Evolutionary conservation across 2,888 invertebrate species (phyloP).

Genomic region (Drosophila dives): DNA sequence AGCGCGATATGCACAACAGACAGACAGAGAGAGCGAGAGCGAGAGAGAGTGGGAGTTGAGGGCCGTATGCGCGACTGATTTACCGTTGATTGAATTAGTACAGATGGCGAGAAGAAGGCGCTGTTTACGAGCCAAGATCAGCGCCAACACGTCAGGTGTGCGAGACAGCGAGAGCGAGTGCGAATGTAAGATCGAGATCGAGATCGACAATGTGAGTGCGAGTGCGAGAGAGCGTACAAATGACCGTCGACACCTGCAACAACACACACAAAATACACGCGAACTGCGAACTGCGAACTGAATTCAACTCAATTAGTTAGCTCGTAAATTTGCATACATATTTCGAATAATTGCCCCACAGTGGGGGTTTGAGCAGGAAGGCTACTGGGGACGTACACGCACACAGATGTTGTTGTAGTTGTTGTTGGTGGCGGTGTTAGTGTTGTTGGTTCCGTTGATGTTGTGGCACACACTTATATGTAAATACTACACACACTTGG

Average conservation of each 20-base stretch:
- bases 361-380: neutral
- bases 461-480: slow-evolving; percentile 36
- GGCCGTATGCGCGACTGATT: slow-evolving; percentile 53
- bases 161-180: neutral
- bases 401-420: slow-evolving; percentile 30
- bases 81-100: slow-evolving; percentile 68
- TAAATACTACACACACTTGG: slow-evolving; percentile 30
- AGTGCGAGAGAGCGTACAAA: slow-evolving; percentile 12
- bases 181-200: neutral
- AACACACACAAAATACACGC: slow-evolving; percentile 45
- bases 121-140: slow-evolving; percentile 49
- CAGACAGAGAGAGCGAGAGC: neutral
- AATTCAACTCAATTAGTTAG: slow-evolving; percentile 77
- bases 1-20: neutral
- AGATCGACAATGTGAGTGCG: neutral
- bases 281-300: slow-evolving; percentile 36
- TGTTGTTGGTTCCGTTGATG: slow-evolving; percentile 15
- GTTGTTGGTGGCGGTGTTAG: slow-evolving; percentile 18
- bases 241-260: slow-evolving; percentile 66
- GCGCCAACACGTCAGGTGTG: slow-evolving; percentile 22
- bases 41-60: slow-evolving; percentile 30
- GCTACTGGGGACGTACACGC: slow-evolving; percentile 22
- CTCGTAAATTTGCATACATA: slow-evolving; percentile 79
- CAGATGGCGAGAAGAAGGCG: slow-evolving; percentile 49
- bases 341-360: slow-evolving; percentile 63